Evolutionary conservation across 2,113 vertebrate genomes (phyloP).

Genomic region (Brevimyrus niger): DNA sequence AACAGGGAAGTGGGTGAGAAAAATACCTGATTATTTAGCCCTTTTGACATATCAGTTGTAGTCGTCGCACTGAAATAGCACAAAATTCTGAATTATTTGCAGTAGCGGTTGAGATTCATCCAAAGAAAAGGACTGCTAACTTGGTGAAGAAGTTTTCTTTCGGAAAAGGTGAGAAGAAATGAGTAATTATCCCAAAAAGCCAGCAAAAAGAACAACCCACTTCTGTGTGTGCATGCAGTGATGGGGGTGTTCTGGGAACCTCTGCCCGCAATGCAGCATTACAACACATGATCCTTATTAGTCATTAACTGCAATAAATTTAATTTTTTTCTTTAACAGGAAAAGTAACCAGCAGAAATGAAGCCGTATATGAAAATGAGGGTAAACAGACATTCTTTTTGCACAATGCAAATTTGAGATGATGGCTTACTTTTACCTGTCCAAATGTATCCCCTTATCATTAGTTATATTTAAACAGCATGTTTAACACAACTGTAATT

Average conservation of each 20-base stretch:
- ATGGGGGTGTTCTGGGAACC: neutral
- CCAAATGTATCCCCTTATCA: neutral
- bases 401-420: neutral
- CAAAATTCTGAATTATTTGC: slow-evolving; percentile 48
- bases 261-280: neutral
- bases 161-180: slow-evolving; percentile 49
- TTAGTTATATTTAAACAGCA: neutral
- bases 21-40: neutral
- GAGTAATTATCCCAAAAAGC: neutral
- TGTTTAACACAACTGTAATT: neutral
- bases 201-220: too few species aligned
- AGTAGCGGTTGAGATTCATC: slow-evolving; percentile 60
- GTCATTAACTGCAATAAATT: neutral
- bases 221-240: neutral
- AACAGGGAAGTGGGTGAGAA: neutral
- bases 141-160: slow-evolving; percentile 58
- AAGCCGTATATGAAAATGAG: slow-evolving; percentile 32
- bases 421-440: neutral
- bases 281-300: neutral
- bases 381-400: slow-evolving; percentile 20
- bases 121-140: slow-evolving; percentile 39
- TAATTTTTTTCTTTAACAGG: neutral
- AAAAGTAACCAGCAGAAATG: slow-evolving; percentile 33
- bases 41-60: neutral
- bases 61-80: neutral